Evolutionary conservation across 2,888 invertebrate genomes (phyloP).

Genomic region (Leucoma salicis): DNA sequence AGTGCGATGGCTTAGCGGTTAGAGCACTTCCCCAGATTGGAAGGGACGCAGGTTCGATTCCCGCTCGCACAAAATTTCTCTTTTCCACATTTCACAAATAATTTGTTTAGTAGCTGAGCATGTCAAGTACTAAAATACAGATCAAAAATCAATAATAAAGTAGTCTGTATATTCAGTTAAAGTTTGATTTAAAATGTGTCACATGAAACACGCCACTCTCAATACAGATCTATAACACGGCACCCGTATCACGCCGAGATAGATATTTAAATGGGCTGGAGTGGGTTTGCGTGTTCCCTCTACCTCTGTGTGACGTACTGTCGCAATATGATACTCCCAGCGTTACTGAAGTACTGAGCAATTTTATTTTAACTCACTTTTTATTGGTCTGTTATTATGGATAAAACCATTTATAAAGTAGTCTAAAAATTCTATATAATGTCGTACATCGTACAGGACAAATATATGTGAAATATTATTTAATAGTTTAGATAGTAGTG

Average conservation of each 20-base stretch:
- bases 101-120: too few relatives aligned
- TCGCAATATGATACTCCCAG: conserved; percentile 42
- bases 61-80: too few relatives aligned
- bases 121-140: too few relatives aligned
- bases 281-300: conserved; percentile 44
- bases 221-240: background rate
- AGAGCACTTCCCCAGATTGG: too few relatives aligned
- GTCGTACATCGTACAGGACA: too few relatives aligned
- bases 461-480: too few relatives aligned
- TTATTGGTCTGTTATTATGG: background rate
- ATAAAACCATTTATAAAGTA: background rate
- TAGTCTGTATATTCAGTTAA: too few relatives aligned
- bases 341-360: background rate
- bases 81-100: too few relatives aligned
- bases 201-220: background rate
- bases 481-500: too few relatives aligned
- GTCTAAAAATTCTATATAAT: background rate
- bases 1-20: too few relatives aligned
- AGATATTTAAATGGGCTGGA: conserved; percentile 41
- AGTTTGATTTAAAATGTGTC: background rate
- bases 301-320: conserved; percentile 26
- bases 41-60: too few relatives aligned
- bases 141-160: too few relatives aligned
- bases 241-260: conserved; percentile 9
- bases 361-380: background rate